Base-by-base conservation (phyloP, 1,140 invertebrate species). In the Caerostris extrusa region DNA sequence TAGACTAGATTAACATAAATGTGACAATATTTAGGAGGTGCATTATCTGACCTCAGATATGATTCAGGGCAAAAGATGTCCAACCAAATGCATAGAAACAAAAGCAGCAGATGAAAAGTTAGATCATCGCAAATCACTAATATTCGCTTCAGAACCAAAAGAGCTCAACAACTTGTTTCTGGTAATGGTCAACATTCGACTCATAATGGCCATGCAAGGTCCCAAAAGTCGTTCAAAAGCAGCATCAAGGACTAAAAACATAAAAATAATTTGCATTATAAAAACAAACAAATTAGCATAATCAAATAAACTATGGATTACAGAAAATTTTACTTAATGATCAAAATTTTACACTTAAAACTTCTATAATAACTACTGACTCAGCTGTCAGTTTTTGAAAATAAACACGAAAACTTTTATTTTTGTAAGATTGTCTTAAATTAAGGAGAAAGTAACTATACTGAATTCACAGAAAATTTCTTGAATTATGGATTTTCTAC, bases 161-260 rank as follows among this genome's bases (percentile, higher is more conserved):
- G 95, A 99, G 98, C 96, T 98, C 98, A 94, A 98, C 97, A 95
- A 99, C 97, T 96, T 99, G 98, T 96, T 98, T 98, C 96, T 99
- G 98, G 96, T 99, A 99, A 96, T 99, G 98, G 96, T 98, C 98
- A 96, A 99, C 99, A 96, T 99, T 99, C 98, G 97, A 96, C 99
- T 99, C 98, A 99, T 99, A 81, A 99, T 97, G 95, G 99, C 98
- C 98, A 99, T 99, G 96, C 99, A 99, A 55, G 99, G 99, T n/a
- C 99, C 99, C 93, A 99, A 97, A 89, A 99, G 97, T 89, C 99
- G 97, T 96, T 99, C 99, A 96, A 99, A 99, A 90, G 99, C 99
- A 96, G 98, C 98, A 96, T 99, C 99, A 96, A 99, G 97, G 96
- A 99, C 98, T 99, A 97, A 96, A 94, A 95, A 95, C 95, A 34